A percentile compares a stretch with the other conserved stretches of the same genome.
These are phyloP conservation scores for Himalopsyche tibetana DNA, from an alignment of 2,888 invertebrate species.

Conservation along the genomic window DNA sequence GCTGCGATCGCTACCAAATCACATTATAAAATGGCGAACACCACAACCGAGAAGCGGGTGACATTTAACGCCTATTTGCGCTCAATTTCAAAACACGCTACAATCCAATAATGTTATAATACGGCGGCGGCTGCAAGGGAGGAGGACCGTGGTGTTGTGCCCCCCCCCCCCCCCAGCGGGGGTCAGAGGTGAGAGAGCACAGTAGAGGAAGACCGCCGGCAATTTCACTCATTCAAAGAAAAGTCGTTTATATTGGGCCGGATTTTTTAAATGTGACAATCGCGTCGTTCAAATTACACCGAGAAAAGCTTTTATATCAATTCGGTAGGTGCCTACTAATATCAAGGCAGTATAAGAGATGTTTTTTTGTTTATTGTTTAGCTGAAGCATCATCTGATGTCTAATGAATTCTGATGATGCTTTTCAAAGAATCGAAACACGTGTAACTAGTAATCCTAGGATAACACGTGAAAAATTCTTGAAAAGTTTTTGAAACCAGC, in stretches of 20 bases:
- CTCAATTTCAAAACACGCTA: conserved; percentile 71
- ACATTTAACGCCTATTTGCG: conserved; percentile 84
- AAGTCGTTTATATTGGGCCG: conserved; percentile 21
- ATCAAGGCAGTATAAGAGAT: too few relatives aligned
- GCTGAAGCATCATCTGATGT: too few relatives aligned
- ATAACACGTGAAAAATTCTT: too few relatives aligned
- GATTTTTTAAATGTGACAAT: conserved; percentile 37
- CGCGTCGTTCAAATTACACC: not conserved
- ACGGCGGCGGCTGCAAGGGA: conserved; percentile 49
- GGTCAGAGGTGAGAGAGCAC: conserved; percentile 35
- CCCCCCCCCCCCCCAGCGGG: not conserved
- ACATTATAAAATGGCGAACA: conserved; percentile 65
- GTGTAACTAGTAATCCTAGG: too few relatives aligned
- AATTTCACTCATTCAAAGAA: conserved; percentile 40
- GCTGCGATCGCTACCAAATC: conserved; percentile 61
- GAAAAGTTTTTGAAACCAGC: too few relatives aligned
- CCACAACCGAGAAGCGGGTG: conserved; percentile 69
- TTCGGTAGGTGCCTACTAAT: too few relatives aligned
- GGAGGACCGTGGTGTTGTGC: conserved; percentile 5
- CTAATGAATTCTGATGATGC: too few relatives aligned
- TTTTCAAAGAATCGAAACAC: too few relatives aligned
- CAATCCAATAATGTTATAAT: conserved; percentile 64
- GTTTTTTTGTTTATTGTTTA: too few relatives aligned
- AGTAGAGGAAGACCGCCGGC: conserved; percentile 38
- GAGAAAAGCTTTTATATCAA: not conserved